Evolutionary conservation across 2,888 invertebrate species (phyloP).

Genomic region (Mimas tiliae): DNA sequence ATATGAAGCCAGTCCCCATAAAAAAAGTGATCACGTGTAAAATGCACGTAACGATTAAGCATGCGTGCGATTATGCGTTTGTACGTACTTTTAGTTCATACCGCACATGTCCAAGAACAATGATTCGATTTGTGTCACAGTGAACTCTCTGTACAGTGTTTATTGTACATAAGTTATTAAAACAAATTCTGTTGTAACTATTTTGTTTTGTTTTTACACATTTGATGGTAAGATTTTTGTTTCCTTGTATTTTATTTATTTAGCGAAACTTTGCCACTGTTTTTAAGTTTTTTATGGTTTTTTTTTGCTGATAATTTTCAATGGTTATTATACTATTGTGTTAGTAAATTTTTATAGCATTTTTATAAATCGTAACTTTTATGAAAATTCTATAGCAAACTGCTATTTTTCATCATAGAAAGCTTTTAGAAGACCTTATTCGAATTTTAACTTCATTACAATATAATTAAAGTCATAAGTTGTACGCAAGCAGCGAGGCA

Average conservation of each 20-base stretch:
- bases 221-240: conserved; percentile 40
- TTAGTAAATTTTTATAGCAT: no score
- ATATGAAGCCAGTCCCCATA: no score
- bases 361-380: no score
- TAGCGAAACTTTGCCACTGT: background rate
- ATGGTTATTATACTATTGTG: background rate
- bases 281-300: no score
- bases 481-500: conserved; percentile 82
- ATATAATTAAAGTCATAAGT: conserved; percentile 60
- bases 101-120: conserved; percentile 33
- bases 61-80: no score
- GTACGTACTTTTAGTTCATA: conserved; percentile 1
- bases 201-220: conserved; percentile 41
- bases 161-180: conserved; percentile 70
- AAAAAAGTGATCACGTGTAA: no score
- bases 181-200: conserved; percentile 63
- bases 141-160: conserved; percentile 47
- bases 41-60: no score
- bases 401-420: no score
- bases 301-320: background rate
- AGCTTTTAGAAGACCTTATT: background rate
- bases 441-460: background rate
- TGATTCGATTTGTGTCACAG: conserved; percentile 38
- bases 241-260: background rate
- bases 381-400: no score